Percentiles rank a stretch among this genome's conserved stretches.
Evolutionary conservation across 2,888 invertebrate species (phyloP).

Genomic region (Papilio protenor): DNA sequence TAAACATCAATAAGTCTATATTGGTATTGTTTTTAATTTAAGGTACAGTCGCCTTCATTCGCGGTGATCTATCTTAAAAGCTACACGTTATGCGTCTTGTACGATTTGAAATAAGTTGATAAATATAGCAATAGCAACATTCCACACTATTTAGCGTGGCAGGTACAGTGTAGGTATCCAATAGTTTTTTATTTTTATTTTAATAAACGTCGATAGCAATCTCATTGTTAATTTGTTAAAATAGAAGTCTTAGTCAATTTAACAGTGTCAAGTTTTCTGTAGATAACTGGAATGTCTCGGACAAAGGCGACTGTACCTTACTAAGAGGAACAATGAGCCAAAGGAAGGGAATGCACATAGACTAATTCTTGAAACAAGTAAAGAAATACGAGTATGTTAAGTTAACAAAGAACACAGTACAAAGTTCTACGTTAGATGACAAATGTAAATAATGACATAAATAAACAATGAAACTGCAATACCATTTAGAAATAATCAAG

Average conservation of each 20-base stretch:
- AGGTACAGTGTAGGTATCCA: neutral
- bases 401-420: too few relatives aligned
- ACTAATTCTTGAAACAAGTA: neutral
- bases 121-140: too few relatives aligned
- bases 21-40: neutral
- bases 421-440: neutral
- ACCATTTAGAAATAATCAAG: neutral
- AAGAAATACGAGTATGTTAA: neutral
- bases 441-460: neutral
- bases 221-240: neutral
- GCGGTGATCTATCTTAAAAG: neutral
- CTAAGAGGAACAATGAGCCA: neutral
- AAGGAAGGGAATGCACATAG: neutral
- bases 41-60: neutral
- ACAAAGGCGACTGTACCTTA: too few relatives aligned
- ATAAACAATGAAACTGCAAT: neutral
- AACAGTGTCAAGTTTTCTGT: neutral
- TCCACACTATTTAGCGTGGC: too few relatives aligned
- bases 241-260: neutral
- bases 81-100: neutral
- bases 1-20: neutral
- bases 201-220: neutral
- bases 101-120: neutral
- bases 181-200: neutral
- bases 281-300: neutral